These are phyloP conservation scores for Cataglyphis altisquamis DNA, from an alignment of 2,888 invertebrate species.

Conservation along the genomic window DNA sequence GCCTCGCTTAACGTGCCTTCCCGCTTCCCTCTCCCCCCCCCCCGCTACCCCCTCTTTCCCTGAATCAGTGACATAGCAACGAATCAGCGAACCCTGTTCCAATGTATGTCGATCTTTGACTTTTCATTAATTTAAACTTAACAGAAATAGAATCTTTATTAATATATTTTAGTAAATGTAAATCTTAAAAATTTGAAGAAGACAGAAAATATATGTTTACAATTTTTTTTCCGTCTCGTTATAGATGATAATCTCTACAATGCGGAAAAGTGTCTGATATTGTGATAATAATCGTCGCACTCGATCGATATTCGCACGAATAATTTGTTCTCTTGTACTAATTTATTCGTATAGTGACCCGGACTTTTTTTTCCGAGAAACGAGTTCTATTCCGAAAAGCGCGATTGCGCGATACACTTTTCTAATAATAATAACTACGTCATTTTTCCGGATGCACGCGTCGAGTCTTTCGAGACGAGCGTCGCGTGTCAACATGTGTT, in stretches of 20 bases:
- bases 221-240: background rate
- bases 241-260: too few relatives aligned
- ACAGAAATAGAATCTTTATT: background rate
- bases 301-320: background rate
- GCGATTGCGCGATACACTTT: slow-evolving; percentile 13
- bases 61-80: slow-evolving; percentile 62
- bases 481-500: slow-evolving; percentile 9
- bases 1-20: slow-evolving; percentile 69
- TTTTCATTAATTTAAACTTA: background rate
- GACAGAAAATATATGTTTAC: background rate
- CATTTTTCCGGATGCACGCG: slow-evolving; percentile 40
- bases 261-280: background rate
- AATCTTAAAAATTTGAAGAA: background rate
- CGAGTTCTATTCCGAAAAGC: background rate
- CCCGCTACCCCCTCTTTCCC: slow-evolving; percentile 16
- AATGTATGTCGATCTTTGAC: background rate
- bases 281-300: background rate
- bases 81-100: slow-evolving; percentile 41
- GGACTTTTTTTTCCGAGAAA: slow-evolving; percentile 1
- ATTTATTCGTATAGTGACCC: background rate
- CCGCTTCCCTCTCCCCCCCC: slow-evolving; percentile 52
- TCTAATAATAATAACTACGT: slow-evolving; percentile 44
- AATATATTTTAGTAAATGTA: background rate
- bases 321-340: background rate
- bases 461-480: slow-evolving; percentile 10